Percentiles rank a stretch among this genome's conserved stretches.
Conservation (phyloP, 1,140 invertebrate species). For the Drosophila kurseongensis region DNA sequence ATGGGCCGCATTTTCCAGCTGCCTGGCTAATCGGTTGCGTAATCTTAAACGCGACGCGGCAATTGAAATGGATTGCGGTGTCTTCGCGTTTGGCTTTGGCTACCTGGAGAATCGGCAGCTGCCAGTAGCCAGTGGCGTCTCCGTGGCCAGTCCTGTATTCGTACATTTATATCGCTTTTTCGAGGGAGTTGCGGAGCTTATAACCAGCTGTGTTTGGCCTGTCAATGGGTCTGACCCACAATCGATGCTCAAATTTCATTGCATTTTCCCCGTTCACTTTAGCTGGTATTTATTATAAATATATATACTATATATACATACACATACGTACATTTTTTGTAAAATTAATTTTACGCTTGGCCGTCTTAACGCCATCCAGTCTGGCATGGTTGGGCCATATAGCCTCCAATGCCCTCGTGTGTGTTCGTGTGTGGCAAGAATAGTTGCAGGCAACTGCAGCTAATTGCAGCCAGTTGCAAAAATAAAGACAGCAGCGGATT, state of each 20-base stretch:
- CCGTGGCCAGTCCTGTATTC: slow-evolving; percentile 14
- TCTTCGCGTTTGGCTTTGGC: slow-evolving; percentile 38
- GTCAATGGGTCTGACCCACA: slow-evolving; percentile 67
- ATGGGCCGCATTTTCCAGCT: slow-evolving; percentile 72
- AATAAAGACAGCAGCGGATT: slow-evolving; percentile 78
- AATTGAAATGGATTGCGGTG: slow-evolving; percentile 78
- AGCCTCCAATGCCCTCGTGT: neutral
- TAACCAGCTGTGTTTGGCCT: slow-evolving; percentile 48
- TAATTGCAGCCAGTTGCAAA: slow-evolving; percentile 76
- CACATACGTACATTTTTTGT: slow-evolving; percentile 29
- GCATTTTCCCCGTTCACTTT: slow-evolving; percentile 29
- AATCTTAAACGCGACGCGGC: slow-evolving; percentile 78
- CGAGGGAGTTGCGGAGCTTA: slow-evolving; percentile 41
- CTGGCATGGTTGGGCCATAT: slow-evolving; percentile 21
- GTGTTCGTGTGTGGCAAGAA: slow-evolving; percentile 50
- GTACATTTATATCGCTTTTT: slow-evolving; percentile 6
- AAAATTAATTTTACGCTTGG: slow-evolving; percentile 73
- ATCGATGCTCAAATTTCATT: slow-evolving; percentile 82
- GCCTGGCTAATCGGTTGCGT: slow-evolving; percentile 76
- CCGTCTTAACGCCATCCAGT: slow-evolving; percentile 53
- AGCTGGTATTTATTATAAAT: neutral
- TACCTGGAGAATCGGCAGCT: slow-evolving; percentile 58
- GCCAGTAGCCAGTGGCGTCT: slow-evolving; percentile 48
- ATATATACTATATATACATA: neutral
- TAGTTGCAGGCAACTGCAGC: slow-evolving; percentile 66